These are phyloP conservation scores for Mohoua ochrocephala DNA, from an alignment of 2,113 vertebrate species.

Conservation along the genomic window DNA sequence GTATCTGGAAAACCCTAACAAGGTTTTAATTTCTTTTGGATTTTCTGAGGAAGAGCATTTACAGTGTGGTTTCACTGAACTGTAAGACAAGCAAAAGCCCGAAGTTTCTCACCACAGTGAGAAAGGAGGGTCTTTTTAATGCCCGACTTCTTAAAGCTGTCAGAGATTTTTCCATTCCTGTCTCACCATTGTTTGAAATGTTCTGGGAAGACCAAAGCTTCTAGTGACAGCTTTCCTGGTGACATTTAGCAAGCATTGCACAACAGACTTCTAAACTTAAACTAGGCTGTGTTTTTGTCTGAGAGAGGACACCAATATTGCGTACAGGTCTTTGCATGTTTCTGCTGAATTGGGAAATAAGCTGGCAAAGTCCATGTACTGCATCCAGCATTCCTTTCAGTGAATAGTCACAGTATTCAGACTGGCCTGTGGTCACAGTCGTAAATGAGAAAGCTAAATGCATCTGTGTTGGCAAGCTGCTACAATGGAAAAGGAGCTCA, in stretches of 20 bases:
- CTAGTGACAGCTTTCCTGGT: background rate
- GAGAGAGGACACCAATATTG: background rate
- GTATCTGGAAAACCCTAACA: background rate
- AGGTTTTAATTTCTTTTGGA: background rate
- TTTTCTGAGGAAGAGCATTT: background rate
- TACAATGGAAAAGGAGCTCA: background rate
- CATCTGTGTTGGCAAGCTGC: background rate
- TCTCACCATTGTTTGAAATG: background rate
- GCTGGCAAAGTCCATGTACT: background rate
- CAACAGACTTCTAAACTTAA: background rate
- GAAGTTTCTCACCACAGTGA: background rate
- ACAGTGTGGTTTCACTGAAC: background rate
- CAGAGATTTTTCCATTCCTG: background rate
- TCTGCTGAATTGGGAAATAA: slow-evolving; percentile 4
- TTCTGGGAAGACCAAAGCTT: background rate
- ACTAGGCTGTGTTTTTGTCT: background rate
- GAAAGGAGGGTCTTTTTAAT: background rate
- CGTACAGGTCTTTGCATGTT: background rate
- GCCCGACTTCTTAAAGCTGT: background rate
- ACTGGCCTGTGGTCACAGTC: background rate
- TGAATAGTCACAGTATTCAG: background rate
- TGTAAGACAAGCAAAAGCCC: background rate
- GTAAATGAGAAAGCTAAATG: background rate
- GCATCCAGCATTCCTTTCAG: background rate
- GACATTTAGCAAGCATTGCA: background rate